Evolutionary conservation across 2,888 invertebrate species (phyloP).

Genomic region (Protula sp.): DNA sequence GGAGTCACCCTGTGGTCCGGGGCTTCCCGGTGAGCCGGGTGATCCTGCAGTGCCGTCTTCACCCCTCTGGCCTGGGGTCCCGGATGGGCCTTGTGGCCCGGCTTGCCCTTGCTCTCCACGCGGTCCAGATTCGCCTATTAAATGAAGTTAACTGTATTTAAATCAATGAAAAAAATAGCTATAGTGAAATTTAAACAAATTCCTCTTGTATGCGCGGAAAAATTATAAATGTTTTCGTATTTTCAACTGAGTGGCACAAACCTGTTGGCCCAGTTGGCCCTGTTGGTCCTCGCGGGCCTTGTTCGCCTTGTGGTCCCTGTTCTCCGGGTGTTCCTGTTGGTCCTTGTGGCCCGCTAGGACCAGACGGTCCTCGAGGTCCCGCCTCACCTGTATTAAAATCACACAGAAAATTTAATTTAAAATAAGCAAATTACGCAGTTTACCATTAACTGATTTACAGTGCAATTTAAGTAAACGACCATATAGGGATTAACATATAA

Average conservation of each 20-base stretch:
- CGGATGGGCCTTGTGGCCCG: constrained; percentile 9
- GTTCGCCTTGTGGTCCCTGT: constrained; percentile 11
- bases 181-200: too few species aligned
- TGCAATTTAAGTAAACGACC: too few species aligned
- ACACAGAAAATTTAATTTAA: too few species aligned
- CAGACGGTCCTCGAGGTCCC: constrained; percentile 24
- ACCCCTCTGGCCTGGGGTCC: neutral
- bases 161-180: too few species aligned
- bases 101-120: constrained; percentile 8
- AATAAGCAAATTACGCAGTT: too few species aligned
- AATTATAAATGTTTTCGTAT: too few species aligned
- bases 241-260: too few species aligned
- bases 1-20: constrained; percentile 7
- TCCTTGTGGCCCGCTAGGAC: constrained; percentile 7
- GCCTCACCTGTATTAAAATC: constrained; percentile 12
- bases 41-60: constrained; percentile 6
- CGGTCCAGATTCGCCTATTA: constrained; percentile 3
- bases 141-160: too few species aligned
- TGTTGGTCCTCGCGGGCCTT: constrained; percentile 14
- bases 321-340: constrained; percentile 8
- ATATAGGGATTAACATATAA: too few species aligned
- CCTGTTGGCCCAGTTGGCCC: constrained; percentile 18
- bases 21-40: constrained; percentile 5
- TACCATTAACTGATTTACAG: too few species aligned
- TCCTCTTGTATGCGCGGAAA: too few species aligned